Evolutionary conservation across 2,113 vertebrate species (phyloP).

Genomic region (Crocuta crocuta): DNA sequence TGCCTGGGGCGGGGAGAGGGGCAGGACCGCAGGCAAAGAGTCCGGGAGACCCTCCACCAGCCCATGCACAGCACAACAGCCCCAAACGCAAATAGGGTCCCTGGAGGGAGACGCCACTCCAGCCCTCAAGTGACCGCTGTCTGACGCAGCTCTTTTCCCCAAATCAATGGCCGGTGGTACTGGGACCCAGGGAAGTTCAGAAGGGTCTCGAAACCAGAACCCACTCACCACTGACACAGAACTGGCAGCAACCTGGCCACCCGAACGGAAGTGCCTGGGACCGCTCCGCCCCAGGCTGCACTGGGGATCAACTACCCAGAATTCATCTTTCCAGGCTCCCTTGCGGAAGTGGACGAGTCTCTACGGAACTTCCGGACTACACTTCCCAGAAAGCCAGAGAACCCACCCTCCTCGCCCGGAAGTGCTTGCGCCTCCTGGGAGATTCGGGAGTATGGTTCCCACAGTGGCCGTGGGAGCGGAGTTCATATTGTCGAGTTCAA

Average conservation of each 20-base stretch:
- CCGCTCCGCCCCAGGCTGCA: background rate
- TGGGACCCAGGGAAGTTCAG: background rate
- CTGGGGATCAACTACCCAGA: background rate
- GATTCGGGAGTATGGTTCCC: background rate
- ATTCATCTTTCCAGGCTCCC: background rate
- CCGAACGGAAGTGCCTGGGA: background rate
- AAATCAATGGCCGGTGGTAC: too few species aligned
- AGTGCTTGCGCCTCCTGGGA: rapidly evolving
- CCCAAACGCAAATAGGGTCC: background rate
- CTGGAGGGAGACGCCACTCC: background rate
- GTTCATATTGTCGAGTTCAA: rapidly evolving
- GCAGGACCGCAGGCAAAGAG: background rate
- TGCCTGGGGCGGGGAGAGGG: too few species aligned
- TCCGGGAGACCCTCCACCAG: background rate
- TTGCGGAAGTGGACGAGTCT: background rate
- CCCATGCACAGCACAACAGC: background rate
- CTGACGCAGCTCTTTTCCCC: background rate
- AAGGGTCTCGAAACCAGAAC: background rate
- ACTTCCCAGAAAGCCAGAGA: background rate
- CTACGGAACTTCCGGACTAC: background rate
- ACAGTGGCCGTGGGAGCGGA: rapidly evolving
- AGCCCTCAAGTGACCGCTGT: background rate
- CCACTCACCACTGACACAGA: rapidly evolving
- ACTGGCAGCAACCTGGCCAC: rapidly evolving
- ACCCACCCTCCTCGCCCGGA: background rate